Evolutionary conservation across 2,888 invertebrate species (phyloP).

Genomic region (Drosophila algonquin): DNA sequence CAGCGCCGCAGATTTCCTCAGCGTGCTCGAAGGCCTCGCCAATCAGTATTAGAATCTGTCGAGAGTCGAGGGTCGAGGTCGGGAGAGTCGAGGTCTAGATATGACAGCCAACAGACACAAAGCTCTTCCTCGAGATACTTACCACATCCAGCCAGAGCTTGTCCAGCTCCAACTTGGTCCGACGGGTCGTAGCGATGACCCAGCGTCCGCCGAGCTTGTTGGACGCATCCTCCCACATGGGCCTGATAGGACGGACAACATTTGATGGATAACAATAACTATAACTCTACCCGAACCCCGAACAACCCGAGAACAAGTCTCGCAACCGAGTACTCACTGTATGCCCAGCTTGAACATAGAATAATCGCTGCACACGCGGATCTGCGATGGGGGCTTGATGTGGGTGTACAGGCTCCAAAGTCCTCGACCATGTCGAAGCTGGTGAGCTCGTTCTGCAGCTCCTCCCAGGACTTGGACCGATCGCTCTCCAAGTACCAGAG

Average conservation of each 20-base stretch:
- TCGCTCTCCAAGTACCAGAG: constrained; percentile 98
- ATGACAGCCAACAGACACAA: constrained; percentile 37
- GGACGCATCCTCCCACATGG: constrained; percentile 95
- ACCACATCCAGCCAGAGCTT: constrained; percentile 92
- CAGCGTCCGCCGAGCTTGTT: constrained; percentile 94
- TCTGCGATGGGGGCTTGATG: constrained; percentile 91
- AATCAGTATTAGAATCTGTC: constrained; percentile 90
- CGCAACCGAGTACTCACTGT: constrained; percentile 44
- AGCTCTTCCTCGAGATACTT: constrained; percentile 75
- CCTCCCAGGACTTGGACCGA: constrained; percentile 92
- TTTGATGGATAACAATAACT: not conserved
- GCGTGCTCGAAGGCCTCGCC: constrained; percentile 97
- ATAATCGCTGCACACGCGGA: constrained; percentile 91
- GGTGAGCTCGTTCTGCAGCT: constrained; percentile 95
- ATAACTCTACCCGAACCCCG: not conserved
- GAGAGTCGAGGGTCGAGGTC: not conserved
- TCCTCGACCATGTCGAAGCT: constrained; percentile 98
- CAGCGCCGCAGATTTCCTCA: constrained; percentile 97
- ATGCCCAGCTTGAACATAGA: constrained; percentile 89
- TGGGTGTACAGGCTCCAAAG: constrained; percentile 97
- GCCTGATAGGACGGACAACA: constrained; percentile 82
- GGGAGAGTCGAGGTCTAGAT: constrained; percentile 6
- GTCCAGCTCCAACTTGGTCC: constrained; percentile 89
- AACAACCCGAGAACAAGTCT: not conserved
- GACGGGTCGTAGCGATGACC: constrained; percentile 89